Base-by-base conservation (phyloP, 2,888 invertebrate species). In the Holacanthella duospinosa region DNA sequence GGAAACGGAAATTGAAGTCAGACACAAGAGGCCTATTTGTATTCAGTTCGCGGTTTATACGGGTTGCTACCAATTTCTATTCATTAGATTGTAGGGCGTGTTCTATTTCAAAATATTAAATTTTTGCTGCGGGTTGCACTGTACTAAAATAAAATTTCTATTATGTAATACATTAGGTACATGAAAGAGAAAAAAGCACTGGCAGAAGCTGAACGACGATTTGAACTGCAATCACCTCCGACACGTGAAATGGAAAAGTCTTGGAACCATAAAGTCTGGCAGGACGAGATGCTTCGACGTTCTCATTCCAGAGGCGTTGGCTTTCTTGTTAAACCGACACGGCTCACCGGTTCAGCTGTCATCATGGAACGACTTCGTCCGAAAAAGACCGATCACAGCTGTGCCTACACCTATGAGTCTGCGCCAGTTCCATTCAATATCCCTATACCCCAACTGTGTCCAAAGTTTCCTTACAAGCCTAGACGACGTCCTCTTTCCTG, bases 221-320 rank as follows among this genome's bases (percentile, higher is more conserved):
- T 61, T 48, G 53, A 60, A 2, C 25, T 58, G 2, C 69, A 70
- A 0, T 43, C 64, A 2, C 16, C 65, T 9, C 72, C 72, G 25
- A 64, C 65, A 1, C 56, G 61, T 1, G 66, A 65, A 21, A 67
- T 72, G 65, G 64, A 69, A 43, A 57, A 64, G 43, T 70, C 70
- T 43, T 71, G 69, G 67, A 61, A 61, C 1, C 65, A 63, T 27
- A 29, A 64, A n/a, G 53, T 64, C 24, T 72, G 70, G 72, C 63
- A 62, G 43, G 66, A 71, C 12, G 58, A 62, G 29, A 69, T 69
- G 69, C 25, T 69, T 4, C 29, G 44, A 2, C 60, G 64, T 44
- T 64, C 72, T 2, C 61, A 65, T n/a, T 26, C 56, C 54, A 21
- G 62, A 60, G 19, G 64, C 60, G 16, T 19, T 36, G 65, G 67